These are phyloP conservation scores for Pseudopipra pipra DNA, from an alignment of 2,113 vertebrate species.

Conservation along the genomic window DNA sequence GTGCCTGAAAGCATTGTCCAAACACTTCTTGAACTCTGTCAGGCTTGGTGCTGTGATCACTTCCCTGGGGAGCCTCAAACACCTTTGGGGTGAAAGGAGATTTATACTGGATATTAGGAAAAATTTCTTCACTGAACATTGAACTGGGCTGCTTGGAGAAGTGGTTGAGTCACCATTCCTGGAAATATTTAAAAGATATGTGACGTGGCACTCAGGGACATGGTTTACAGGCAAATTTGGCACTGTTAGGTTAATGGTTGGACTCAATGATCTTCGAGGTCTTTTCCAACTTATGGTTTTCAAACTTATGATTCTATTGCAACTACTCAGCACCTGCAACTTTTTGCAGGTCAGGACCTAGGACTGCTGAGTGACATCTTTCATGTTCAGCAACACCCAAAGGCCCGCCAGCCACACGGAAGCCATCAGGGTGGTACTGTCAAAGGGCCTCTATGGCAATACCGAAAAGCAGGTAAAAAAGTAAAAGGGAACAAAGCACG, in stretches of 20 bases:
- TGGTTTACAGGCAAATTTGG: not conserved
- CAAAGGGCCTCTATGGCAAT: not conserved
- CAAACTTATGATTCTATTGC: not conserved
- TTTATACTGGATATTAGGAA: not conserved
- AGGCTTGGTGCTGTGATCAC: not conserved
- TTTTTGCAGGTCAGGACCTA: not conserved
- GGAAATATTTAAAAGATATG: not conserved
- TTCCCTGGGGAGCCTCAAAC: not conserved
- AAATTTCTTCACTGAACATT: not conserved
- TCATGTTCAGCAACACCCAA: not conserved
- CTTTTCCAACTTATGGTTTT: not conserved
- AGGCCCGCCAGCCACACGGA: not conserved
- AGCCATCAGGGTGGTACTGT: not conserved
- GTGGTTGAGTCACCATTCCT: not conserved
- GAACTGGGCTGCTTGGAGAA: not conserved
- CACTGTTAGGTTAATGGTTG: not conserved
- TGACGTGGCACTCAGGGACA: not conserved
- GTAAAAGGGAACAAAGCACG: not conserved
- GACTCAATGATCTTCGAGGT: not conserved
- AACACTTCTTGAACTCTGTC: not conserved
- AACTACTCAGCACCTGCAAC: not conserved
- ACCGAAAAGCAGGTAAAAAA: not conserved
- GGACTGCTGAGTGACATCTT: not conserved
- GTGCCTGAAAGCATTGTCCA: not conserved
- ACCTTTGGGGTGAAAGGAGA: not conserved